Conservation (phyloP, 2,888 invertebrate species). For the Rotaria socialis region DNA sequence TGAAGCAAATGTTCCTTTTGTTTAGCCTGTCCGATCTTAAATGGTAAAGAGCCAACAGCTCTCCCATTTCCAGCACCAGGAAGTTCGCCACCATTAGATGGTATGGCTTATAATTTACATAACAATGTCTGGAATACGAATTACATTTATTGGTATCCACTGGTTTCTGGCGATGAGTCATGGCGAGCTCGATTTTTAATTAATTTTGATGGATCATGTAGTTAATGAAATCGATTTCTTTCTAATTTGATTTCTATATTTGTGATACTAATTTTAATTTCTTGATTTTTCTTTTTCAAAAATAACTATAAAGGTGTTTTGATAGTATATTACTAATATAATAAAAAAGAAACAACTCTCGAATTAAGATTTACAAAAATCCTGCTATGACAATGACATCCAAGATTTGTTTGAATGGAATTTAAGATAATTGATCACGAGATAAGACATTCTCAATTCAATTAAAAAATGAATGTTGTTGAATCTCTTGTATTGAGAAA, state of each 20-base stretch:
- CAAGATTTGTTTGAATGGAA: too few species aligned
- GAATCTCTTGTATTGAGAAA: too few species aligned
- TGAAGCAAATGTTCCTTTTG: background rate
- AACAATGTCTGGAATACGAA: constrained; percentile 58
- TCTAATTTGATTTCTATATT: background rate
- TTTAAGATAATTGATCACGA: too few species aligned
- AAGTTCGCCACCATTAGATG: constrained; percentile 48
- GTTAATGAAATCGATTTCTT: background rate
- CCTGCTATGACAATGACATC: too few species aligned
- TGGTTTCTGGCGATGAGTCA: constrained; percentile 49
- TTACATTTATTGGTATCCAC: constrained; percentile 56
- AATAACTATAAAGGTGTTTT: too few species aligned
- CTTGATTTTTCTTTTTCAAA: background rate
- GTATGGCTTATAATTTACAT: constrained; percentile 53
- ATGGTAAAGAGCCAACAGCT: constrained; percentile 49
- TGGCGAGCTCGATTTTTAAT: constrained; percentile 51
- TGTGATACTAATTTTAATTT: background rate
- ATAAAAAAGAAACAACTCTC: too few species aligned
- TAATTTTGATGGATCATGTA: constrained; percentile 45
- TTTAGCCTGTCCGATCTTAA: constrained; percentile 50
- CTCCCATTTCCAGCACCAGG: constrained; percentile 52
- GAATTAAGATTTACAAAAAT: too few species aligned
- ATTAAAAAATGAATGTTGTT: too few species aligned
- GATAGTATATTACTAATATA: too few species aligned
- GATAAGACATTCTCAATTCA: too few species aligned